phyloP scores from a whole-genome alignment of 2,888 invertebrate genomes.

The Diabrotica balteata region DNA sequence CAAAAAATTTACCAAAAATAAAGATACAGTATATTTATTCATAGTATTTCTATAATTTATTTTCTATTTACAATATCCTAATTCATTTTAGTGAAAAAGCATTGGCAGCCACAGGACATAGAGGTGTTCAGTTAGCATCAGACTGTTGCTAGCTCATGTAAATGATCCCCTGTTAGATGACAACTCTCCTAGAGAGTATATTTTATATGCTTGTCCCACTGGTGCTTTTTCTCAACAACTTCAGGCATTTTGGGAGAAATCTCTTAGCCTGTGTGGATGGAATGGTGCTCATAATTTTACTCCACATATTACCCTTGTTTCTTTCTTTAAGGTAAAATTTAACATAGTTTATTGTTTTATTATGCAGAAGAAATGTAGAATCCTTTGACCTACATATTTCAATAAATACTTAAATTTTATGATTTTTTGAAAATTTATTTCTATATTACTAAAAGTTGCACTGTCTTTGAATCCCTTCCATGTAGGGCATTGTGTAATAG shows the following conservation, averaged over 20 bases:
- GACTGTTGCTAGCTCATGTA: conserved; percentile 90
- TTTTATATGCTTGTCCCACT: conserved; percentile 86
- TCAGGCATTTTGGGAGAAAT: conserved; percentile 80
- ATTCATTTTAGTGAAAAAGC: conserved; percentile 76
- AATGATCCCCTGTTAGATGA: conserved; percentile 83
- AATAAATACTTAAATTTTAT: no score
- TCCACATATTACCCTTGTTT: conserved; percentile 88
- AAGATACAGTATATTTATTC: no score
- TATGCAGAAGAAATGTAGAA: no score
- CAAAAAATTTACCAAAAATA: no score
- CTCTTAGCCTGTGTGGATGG: conserved; percentile 78
- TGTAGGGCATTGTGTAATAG: no score
- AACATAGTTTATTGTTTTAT: no score
- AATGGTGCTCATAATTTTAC: conserved; percentile 91
- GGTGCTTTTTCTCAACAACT: conserved; percentile 76
- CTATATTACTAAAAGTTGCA: background rate
- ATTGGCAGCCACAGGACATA: conserved; percentile 86
- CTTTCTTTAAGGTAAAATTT: conserved; percentile 79
- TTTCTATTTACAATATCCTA: background rate
- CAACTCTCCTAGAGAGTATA: conserved; percentile 81
- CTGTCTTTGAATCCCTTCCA: no score
- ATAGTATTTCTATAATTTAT: background rate
- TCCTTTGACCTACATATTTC: no score
- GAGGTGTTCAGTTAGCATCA: conserved; percentile 86
- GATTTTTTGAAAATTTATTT: no score